Evolutionary conservation across 2,113 vertebrate species (phyloP), one percentile per base, ranked within the genome.

Genomic region (Irena cyanogastra): DNA sequence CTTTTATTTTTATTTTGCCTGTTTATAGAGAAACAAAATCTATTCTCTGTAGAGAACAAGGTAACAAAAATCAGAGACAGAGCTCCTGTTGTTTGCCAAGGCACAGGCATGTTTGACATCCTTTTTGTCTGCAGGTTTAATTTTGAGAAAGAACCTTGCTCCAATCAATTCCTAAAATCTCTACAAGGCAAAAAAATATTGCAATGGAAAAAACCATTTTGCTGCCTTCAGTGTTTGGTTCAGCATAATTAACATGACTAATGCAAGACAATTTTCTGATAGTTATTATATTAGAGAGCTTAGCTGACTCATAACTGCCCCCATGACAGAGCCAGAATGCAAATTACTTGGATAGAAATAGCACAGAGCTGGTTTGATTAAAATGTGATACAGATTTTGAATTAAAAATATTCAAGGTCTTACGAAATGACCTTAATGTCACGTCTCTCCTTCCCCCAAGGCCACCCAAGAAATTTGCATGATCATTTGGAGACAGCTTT

Each of bases 231-330:
- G 80, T 97, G 94, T 97, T 98, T 97, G 94, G 95, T 94, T 97
- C 93, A 93, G 97, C 75, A 87, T 97, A 98, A 98, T 98, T 98
- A 98, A 92, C 97, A 98, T 98, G 97, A 98, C 98, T 98, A 98
- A 98, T 98, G 97, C 97, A 97, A 95, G 79, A 94, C 91, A 94
- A 96, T 98, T 97, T 98, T 90, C 93, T 96, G 96, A 97, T 97
- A 93, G 95, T 97, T 98, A 98, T 97, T 98, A 96, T 95, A 96
- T 97, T 95, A 96, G 95, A 98, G 96, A 96, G 91, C 92, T 96
- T 94, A 96, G 96, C 94, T 97, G 96, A 96, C 96, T 98, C 95
- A 94, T 97, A 98, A 97, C 94, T 97, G 95, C 92, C 96, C 96
- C 95, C 68, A 39, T 95, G 97, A 97, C 90, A 86, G 74, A 96